Base-by-base conservation (phyloP, 2,113 vertebrate species). In the Macroglossus sobrinus region DNA sequence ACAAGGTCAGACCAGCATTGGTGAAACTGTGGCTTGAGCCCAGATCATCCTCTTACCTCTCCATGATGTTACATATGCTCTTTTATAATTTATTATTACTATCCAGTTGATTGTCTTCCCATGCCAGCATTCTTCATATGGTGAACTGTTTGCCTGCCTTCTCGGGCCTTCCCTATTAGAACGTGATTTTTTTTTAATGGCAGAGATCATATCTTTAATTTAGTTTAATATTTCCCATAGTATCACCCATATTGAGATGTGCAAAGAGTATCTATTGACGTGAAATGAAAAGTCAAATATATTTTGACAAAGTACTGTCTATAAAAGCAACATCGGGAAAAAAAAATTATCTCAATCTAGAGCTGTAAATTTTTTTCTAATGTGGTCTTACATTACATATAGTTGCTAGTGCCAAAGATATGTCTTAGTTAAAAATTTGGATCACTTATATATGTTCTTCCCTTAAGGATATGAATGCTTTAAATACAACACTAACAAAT, bases 321-420 rank as follows among this genome's bases (percentile, higher is more conserved):
- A 55, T 16, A 81, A 89, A 82, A 93, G 43, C 15, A 82, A 59
- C n/a, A 82, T 24, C 35, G 64, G 71, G 19, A 59, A 91, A 94
- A 88, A 28, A 66, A 96, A 89, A 86, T 84, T 26, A 35, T 84
- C 50, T 66, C 45, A 61, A 50, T 38, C 11, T 40, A 71, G 38
- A 84, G 53, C 80, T 92, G 18, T 16, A 76, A 86, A 81, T 22
- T 68, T 55, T 75, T 88, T 76, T 61, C 35, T 45, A 66, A 38
- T 47, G 19, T 79, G 19, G 40, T 75, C 64, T 96, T 94, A 86
- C 45, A 86, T 89, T 95, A n/a, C 59, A 68, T 45, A 45, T 40
- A 72, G 71, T 81, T 81, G 28, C 40, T 61, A 72, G 21, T 84
- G 84, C 92, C 93, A 96, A 95, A 84, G 59, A 71, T 30, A 82